Evolutionary conservation across 1,140 invertebrate genomes (phyloP), one percentile per base, ranked within the genome.

Genomic region (Drosophila melanogaster): DNA sequence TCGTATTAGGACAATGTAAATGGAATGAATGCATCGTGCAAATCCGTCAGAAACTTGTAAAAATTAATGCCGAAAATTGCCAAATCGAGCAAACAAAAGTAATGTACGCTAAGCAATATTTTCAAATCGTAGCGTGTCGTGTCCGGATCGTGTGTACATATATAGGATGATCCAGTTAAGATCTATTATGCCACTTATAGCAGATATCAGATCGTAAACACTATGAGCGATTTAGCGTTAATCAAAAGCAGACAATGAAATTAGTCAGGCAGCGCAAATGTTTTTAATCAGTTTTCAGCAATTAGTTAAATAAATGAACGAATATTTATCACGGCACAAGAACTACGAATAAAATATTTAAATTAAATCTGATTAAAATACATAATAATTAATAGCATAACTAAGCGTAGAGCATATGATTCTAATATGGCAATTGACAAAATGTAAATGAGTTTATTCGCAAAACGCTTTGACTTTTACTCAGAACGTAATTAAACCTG

Each of bases 61-160:
- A 73, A 74, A 67, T 67, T 7, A 67, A 35, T 66, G 64, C 64
- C 64, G 60, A 73, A 72, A 72, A 81, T 79, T 84, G 71, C 79
- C 57, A 79, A 89, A 83, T 57, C 67, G 67, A 53, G 54, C 26
- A 58, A 38, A 43, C 60, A 41, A 41, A 26, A 47, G 17, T 30
- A 66, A 79, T 75, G 77, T 90, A 90, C 76, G 80, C 78, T 85
- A 90, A 90, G 84, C 84, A 89, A 89, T 89, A 89, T 89, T 84
- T 71, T 77, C 43, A 69, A 78, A 67, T 64, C 58, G 79, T 86
- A 76, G 77, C 58, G 71, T 56, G 44, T 66, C 59, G 60, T 65
- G 46, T 59, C 40, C 44, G 50, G 40, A 56, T 47, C 47, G 61
- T 33, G 33, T 86, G 84, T 87, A 86, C 10, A 86, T 75, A 85